Conservation (phyloP, 2,888 invertebrate genomes). For the Malthinus seriepunctatus region DNA sequence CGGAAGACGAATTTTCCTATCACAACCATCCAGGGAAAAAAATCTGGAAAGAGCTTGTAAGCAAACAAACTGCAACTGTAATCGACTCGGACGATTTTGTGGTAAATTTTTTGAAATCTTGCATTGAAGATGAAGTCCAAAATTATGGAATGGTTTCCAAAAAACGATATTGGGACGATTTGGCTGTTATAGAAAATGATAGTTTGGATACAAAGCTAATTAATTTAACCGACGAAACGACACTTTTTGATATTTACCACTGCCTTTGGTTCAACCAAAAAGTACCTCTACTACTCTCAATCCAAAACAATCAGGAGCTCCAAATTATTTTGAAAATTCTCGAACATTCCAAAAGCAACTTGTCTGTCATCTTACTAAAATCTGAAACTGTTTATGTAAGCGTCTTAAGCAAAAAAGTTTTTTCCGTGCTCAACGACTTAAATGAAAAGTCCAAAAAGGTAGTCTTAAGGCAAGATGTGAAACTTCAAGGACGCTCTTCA, state of each 20-base stretch:
- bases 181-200: not conserved
- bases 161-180: not conserved
- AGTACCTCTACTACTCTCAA: constrained; percentile 5
- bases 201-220: not conserved
- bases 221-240: not conserved
- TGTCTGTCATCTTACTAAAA: not conserved
- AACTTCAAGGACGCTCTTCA: constrained; percentile 3
- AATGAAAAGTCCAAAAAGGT: not conserved
- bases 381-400: not conserved
- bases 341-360: not conserved
- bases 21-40: not conserved
- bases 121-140: not conserved
- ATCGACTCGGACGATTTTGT: not conserved
- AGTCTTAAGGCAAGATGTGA: not conserved
- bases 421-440: not conserved
- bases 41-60: constrained; percentile 4
- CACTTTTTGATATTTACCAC: constrained; percentile 1
- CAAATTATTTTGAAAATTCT: not conserved
- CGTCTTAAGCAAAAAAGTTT: not conserved
- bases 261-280: constrained; percentile 5
- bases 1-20: not conserved
- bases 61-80: not conserved
- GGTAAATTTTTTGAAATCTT: not conserved
- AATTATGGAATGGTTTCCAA: not conserved
- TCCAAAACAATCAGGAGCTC: not conserved